A percentile compares a stretch with the other conserved stretches of the same genome.
phyloP scores from a whole-genome alignment of 1,140 invertebrate genomes.

The Amphibalanus amphitrite region DNA sequence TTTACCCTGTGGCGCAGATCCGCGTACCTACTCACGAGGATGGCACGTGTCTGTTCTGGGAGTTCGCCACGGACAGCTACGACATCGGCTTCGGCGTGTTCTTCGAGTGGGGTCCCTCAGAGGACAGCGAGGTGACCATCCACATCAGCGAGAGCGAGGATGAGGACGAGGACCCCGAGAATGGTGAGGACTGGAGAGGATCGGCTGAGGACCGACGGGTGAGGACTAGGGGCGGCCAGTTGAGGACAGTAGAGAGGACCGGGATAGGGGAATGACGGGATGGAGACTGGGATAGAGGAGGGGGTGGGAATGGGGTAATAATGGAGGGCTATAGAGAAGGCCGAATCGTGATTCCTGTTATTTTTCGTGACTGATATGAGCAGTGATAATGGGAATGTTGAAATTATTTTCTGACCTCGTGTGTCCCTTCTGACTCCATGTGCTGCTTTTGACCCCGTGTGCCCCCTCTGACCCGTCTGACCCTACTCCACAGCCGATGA shows the following conservation, averaged over 20 bases:
- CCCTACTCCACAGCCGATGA: background rate
- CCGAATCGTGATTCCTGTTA: too few relatives aligned
- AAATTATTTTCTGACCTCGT: too few relatives aligned
- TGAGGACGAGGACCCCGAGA: constrained; percentile 40
- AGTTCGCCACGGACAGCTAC: constrained; percentile 96
- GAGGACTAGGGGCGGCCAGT: constrained; percentile 5
- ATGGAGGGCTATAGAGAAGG: too few relatives aligned
- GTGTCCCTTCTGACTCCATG: too few relatives aligned
- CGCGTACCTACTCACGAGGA: constrained; percentile 91
- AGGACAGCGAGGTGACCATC: constrained; percentile 63
- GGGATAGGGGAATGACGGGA: too few relatives aligned
- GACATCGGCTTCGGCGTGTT: constrained; percentile 98
- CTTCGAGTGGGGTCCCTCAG: constrained; percentile 90
- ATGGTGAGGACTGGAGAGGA: constrained; percentile 14
- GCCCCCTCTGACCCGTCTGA: too few relatives aligned
- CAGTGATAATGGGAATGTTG: too few relatives aligned
- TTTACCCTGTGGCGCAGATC: too few relatives aligned
- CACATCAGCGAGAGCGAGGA: constrained; percentile 76
- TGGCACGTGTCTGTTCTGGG: constrained; percentile 93
- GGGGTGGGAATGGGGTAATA: too few relatives aligned
- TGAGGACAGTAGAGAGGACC: constrained; percentile 13
- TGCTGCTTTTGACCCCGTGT: too few relatives aligned
- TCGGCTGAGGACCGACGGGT: constrained; percentile 8
- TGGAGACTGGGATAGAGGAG: too few relatives aligned
- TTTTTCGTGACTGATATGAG: too few relatives aligned